Evolutionary conservation across 2,888 invertebrate species (phyloP).

Genomic region (Cephonodes hylas): DNA sequence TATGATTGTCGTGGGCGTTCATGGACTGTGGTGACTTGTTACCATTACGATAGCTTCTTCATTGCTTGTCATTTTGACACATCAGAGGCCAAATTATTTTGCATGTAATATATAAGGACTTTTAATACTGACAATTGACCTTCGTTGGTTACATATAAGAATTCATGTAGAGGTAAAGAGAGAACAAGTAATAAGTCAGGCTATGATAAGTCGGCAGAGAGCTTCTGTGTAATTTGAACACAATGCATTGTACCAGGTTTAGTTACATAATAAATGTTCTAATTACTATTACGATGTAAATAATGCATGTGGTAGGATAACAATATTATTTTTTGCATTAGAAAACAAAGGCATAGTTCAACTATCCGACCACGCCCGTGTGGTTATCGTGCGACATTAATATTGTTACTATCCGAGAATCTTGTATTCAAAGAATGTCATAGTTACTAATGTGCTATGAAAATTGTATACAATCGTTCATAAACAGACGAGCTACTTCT

Average conservation of each 20-base stretch:
- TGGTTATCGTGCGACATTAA: not conserved
- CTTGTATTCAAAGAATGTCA: constrained; percentile 7
- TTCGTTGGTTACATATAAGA: too few species aligned
- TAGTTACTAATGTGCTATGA: not conserved
- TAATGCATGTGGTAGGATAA: not conserved
- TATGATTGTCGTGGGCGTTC: too few species aligned
- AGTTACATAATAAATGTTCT: not conserved
- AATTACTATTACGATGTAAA: not conserved
- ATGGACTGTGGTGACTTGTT: too few species aligned
- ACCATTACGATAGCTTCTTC: too few species aligned
- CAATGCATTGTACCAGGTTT: not conserved
- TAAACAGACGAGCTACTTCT: not conserved
- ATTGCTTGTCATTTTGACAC: too few species aligned
- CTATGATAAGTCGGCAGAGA: not conserved
- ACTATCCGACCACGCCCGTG: not conserved
- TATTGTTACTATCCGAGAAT: constrained; percentile 1
- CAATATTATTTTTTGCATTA: not conserved
- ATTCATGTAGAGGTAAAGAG: too few species aligned
- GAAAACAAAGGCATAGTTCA: constrained; percentile 3
- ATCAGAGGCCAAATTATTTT: too few species aligned
- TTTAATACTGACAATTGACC: too few species aligned
- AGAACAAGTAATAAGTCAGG: too few species aligned
- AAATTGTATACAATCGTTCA: not conserved
- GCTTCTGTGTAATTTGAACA: not conserved
- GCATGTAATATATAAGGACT: too few species aligned